A percentile compares a stretch with the other conserved stretches of the same genome.
Conservation (phyloP, 2,797 vertebrate genomes). For the Notolepis coatsorum region DNA sequence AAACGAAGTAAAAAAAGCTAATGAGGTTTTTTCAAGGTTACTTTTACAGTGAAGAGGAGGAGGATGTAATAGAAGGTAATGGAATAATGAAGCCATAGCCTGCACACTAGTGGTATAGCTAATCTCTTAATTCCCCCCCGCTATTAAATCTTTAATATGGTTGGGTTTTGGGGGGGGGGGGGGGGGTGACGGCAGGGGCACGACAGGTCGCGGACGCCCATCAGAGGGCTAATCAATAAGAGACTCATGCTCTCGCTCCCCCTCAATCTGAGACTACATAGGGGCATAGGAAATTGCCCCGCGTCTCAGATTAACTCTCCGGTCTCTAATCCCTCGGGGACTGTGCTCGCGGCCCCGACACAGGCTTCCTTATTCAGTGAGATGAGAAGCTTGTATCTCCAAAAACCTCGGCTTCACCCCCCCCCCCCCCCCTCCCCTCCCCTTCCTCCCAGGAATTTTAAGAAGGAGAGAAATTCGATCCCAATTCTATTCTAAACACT, state of each 20-base stretch:
- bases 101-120: slow-evolving; percentile 69
- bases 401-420: too few relatives aligned
- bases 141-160: slow-evolving; percentile 70
- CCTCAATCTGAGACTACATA: slow-evolving; percentile 59
- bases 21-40: too few relatives aligned
- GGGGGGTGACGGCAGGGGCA: slow-evolving; percentile 59
- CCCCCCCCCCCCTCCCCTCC: too few relatives aligned
- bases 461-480: too few relatives aligned
- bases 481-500: too few relatives aligned
- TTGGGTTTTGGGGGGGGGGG: slow-evolving; percentile 66
- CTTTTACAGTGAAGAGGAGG: too few relatives aligned
- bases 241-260: slow-evolving; percentile 15
- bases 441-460: too few relatives aligned
- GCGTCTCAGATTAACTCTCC: slow-evolving; percentile 67
- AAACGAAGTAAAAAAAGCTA: too few relatives aligned
- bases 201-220: slow-evolving; percentile 66
- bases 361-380: too few relatives aligned
- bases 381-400: too few relatives aligned
- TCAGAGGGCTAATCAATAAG: slow-evolving; percentile 73
- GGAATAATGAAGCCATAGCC: slow-evolving; percentile 68
- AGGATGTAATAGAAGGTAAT: slow-evolving; percentile 67
- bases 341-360: too few relatives aligned
- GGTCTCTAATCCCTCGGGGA: slow-evolving; percentile 63
- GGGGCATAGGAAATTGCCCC: slow-evolving; percentile 50
- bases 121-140: slow-evolving; percentile 80